Evolutionary conservation across 2,797 vertebrate genomes (phyloP), one percentile per base, ranked within the genome.

Genomic region (Iguana delicatissima): DNA sequence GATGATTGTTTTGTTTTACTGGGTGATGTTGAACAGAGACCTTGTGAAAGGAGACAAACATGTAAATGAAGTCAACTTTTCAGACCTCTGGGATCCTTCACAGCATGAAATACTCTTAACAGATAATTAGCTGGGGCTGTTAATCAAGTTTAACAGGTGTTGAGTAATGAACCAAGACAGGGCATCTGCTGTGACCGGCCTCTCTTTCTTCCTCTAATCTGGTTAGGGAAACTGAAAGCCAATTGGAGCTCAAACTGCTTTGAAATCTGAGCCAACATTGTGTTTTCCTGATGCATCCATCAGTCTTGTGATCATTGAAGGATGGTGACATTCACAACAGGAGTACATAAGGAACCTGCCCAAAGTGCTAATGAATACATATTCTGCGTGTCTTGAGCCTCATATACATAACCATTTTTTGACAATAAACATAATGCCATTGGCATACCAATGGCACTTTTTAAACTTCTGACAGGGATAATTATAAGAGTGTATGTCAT

Each of bases 121-220:
- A 96, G 93, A 92, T 95, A 97, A 97, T 98, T 97, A 97, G 94
- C 95, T 89, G 85, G 94, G 93, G 86, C 91, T 96, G 91, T 98
- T 97, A 97, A 97, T 98, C 96, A 97, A 69, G 72, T 94, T 96
- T 97, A 97, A 94, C 96, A 97, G 96, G 97, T 98, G 97, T 95
- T 96, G 97, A 95, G 95, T 97, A 98, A 97, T 98, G 97, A 97
- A 95, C 95, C 82, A 83, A 97, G 97, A 96, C 96, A 95, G 93
- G 95, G 96, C 96, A 95, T 97, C 96, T 97, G 96, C 96, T 97
- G 95, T 96, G 97, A 96, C 96, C 91, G 0, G 64, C 92, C 93
- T 95, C 88, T 95, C 89, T 55, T 88, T 88, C 90, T 91, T 80
- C 72, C 89, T 95, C 84, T 95, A 93, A 95, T 96, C 95, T 96